A percentile compares a stretch with the other conserved stretches of the same genome.
These are phyloP conservation scores for Dryas iulia DNA, from an alignment of 1,140 invertebrate genomes.

Conservation along the genomic window DNA sequence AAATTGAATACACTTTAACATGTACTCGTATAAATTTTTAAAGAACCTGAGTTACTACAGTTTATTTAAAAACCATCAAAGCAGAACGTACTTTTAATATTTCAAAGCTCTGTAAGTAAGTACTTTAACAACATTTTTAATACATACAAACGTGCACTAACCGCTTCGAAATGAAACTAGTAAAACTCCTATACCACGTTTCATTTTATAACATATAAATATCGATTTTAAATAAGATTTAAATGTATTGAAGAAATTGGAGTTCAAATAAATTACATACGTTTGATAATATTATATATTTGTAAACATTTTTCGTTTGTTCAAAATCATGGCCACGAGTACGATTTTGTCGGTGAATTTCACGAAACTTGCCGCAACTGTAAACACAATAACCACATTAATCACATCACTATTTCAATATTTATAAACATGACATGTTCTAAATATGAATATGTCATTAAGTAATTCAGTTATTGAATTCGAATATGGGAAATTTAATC, in stretches of 20 bases:
- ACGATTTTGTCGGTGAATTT: neutral
- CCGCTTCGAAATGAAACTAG: no score
- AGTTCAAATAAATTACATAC: neutral
- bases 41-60: no score
- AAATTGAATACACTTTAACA: no score
- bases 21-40: no score
- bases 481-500: neutral
- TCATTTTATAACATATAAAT: no score
- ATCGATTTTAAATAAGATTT: no score
- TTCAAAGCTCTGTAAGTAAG: no score
- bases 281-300: constrained; percentile 4
- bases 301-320: neutral
- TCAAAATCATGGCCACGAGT: neutral
- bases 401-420: neutral
- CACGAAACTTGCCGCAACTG: constrained; percentile 21
- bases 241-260: neutral
- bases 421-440: constrained; percentile 5
- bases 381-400: constrained; percentile 17
- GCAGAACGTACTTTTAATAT: no score
- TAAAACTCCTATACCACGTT: no score
- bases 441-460: neutral
- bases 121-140: no score
- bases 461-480: neutral
- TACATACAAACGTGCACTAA: no score
- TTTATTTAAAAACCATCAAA: no score